Evolutionary conservation across 2,888 invertebrate genomes (phyloP), one percentile per base, ranked within the genome.

Genomic region (Polyommatus icarus): DNA sequence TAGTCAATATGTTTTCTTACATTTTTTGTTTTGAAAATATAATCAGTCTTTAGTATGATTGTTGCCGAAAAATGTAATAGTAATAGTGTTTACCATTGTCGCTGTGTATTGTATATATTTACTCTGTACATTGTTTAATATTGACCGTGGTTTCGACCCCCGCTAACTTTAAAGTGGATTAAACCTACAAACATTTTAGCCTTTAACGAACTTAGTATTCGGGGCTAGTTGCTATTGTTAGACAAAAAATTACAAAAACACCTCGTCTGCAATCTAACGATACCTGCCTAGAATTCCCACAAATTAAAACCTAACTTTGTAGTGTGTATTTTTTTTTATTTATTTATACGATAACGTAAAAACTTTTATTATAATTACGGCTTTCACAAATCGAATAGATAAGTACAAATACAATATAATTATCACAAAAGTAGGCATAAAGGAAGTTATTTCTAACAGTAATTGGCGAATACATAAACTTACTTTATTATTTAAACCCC

Each of bases 141-240:
- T 61, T 61, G 59, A 61, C 59, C 20, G 59, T 10, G 67, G 67
- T 67, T 67, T 32, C 29, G 32, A 67, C 67, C 67, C 8, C 67
- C 29, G 67, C 67, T 6, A 67, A 67, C 67, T 67, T 67, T 29
- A 15, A 67, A 29, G 15, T 29, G 29, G 5, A 67, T 67, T 18
- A 32, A 61, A 32, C 29, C 29, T 32, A 15, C 67, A 67, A 67
- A 67, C 29, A 67, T 67, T 67, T 67, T 67, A 29, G 61, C 61
- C 5, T 29, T 67, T 32, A 67, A 67, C 29, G 29, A 67, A 67
- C 67, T 67, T 32, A 67, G 18, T 67, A 67, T 67, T 67, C 67
- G 15, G 5, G 1, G 67, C 67, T 15, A 32, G 67, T 67, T 24
- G 20, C 12, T 32, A 3, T 29, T 67, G 67, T 29, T 32, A 29